phyloP scores from a whole-genome alignment of 2,797 vertebrate genomes.

The Myiotriccus ornatus region DNA sequence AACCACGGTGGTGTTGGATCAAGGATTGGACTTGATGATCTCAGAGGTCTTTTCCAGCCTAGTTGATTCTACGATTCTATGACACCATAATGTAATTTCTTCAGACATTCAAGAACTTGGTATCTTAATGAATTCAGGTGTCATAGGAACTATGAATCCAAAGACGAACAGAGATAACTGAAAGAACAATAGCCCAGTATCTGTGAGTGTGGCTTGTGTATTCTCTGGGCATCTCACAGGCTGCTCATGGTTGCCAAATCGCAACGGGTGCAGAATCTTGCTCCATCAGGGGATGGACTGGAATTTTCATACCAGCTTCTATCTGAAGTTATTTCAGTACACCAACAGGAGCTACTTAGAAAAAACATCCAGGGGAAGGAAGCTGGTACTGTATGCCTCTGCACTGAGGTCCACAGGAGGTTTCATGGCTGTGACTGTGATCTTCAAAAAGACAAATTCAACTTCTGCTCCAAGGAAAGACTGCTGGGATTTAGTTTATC shows the following conservation, averaged over 20 bases:
- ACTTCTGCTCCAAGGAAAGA: neutral
- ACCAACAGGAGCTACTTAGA: neutral
- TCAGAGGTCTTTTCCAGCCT: too few relatives aligned
- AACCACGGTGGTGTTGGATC: too few relatives aligned
- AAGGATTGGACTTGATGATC: too few relatives aligned
- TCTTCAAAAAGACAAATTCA: neutral
- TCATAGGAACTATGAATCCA: neutral
- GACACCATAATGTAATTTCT: neutral
- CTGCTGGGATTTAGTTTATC: neutral
- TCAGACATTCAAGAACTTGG: neutral
- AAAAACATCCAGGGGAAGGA: neutral
- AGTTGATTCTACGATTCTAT: too few relatives aligned
- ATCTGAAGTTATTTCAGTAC: neutral
- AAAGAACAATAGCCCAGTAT: neutral
- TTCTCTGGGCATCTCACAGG: neutral
- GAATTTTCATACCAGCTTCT: neutral
- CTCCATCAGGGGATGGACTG: neutral
- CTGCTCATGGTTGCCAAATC: accelerated
- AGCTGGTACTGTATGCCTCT: neutral
- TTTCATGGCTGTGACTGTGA: neutral
- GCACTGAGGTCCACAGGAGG: neutral
- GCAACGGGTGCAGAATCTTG: neutral
- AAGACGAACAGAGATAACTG: neutral
- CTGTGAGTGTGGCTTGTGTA: neutral
- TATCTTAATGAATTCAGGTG: neutral